A percentile compares a stretch with the other conserved stretches of the same genome.
These are phyloP conservation scores for Hydrochoerus hydrochaeris DNA, from an alignment of 2,113 vertebrate species.

Conservation along the genomic window DNA sequence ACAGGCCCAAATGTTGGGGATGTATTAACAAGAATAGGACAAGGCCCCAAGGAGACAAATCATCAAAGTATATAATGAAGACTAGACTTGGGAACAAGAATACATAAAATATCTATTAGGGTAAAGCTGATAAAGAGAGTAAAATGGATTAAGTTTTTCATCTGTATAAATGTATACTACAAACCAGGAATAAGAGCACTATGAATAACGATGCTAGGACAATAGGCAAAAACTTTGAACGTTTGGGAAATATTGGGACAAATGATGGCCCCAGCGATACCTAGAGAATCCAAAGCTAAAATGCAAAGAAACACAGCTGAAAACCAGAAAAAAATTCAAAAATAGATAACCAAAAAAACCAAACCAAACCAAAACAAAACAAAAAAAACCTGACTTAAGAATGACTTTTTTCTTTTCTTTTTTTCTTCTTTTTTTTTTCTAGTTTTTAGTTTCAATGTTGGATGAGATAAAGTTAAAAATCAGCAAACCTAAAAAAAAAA, in stretches of 20 bases:
- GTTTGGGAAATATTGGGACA: neutral
- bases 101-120: neutral
- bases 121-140: neutral
- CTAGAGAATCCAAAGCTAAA: neutral
- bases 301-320: neutral
- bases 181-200: neutral
- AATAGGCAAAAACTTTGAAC: neutral
- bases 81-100: neutral
- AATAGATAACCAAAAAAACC: neutral
- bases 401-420: neutral
- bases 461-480: neutral
- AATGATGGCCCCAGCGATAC: neutral
- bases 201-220: neutral
- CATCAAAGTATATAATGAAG: neutral
- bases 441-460: neutral
- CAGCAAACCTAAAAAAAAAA: neutral
- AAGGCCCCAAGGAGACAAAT: neutral
- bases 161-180: neutral
- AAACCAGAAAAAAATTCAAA: neutral
- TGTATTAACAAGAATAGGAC: neutral
- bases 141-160: neutral
- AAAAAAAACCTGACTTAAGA: neutral
- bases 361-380: no score
- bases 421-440: neutral
- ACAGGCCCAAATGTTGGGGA: neutral